Evolutionary conservation across 2,888 invertebrate species (phyloP).

Genomic region (Achlya flavicornis): DNA sequence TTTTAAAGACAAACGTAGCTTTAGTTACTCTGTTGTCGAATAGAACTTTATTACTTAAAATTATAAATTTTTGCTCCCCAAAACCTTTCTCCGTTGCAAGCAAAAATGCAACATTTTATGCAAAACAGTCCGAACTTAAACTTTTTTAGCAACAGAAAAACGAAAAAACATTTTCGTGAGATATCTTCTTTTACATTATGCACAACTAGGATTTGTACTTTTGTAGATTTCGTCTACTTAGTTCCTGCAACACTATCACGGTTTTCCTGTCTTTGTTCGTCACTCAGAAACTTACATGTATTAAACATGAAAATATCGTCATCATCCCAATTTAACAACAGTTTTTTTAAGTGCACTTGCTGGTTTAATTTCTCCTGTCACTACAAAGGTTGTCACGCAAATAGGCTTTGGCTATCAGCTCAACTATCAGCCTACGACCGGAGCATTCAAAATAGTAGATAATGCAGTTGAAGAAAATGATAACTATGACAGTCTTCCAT

Average conservation of each 20-base stretch:
- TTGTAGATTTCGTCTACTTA: constrained; percentile 36
- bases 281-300: background rate
- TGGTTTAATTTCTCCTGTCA: too few species aligned
- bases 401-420: too few species aligned
- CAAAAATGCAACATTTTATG: constrained; percentile 51
- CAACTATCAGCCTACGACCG: too few species aligned
- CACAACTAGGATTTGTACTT: constrained; percentile 36
- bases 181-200: constrained; percentile 38
- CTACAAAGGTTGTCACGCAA: too few species aligned
- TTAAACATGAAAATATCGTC: too few species aligned
- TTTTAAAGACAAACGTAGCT: too few species aligned
- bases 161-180: constrained; percentile 34
- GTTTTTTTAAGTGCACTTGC: too few species aligned
- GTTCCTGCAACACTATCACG: background rate
- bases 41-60: background rate
- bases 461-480: too few species aligned
- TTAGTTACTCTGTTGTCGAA: too few species aligned
- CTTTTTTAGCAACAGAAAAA: constrained; percentile 37
- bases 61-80: background rate
- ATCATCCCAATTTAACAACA: too few species aligned
- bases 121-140: constrained; percentile 49
- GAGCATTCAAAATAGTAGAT: too few species aligned
- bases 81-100: constrained; percentile 21
- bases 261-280: background rate
- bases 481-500: too few species aligned